Evolutionary conservation across 2,113 vertebrate genomes (phyloP).

Genomic region (Macquaria ambigua): DNA sequence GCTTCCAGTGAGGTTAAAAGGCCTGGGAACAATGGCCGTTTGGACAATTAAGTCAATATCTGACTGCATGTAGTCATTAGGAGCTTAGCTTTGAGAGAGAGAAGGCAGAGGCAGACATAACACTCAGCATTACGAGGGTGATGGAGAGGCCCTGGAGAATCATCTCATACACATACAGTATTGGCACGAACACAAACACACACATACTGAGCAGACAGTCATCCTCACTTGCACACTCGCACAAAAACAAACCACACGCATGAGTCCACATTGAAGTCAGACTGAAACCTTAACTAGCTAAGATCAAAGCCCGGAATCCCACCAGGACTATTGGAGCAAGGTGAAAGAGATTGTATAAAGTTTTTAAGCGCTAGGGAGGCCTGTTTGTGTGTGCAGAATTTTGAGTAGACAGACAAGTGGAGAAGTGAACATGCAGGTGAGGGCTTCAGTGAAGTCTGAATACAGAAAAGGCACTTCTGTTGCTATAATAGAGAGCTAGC

Average conservation of each 20-base stretch:
- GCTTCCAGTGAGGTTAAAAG: slow-evolving; percentile 61
- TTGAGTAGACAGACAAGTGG: slow-evolving; percentile 41
- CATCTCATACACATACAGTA: slow-evolving; percentile 33
- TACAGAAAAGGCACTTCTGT: slow-evolving; percentile 55
- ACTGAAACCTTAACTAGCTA: slow-evolving; percentile 71
- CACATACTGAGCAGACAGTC: not conserved
- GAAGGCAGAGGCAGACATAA: slow-evolving; percentile 49
- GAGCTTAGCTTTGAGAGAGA: slow-evolving; percentile 68
- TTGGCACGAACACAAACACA: slow-evolving; percentile 1
- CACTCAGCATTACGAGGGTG: slow-evolving; percentile 54
- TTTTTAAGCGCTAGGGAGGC: slow-evolving; percentile 52
- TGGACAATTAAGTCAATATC: slow-evolving; percentile 80
- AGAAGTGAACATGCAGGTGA: slow-evolving; percentile 34
- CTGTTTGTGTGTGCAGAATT: slow-evolving; percentile 59
- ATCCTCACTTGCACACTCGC: slow-evolving; percentile 16
- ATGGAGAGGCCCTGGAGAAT: slow-evolving; percentile 69
- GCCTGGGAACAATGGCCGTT: slow-evolving; percentile 63
- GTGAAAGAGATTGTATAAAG: slow-evolving; percentile 67
- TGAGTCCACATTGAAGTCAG: slow-evolving; percentile 43
- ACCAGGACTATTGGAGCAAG: slow-evolving; percentile 71
- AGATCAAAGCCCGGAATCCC: slow-evolving; percentile 79
- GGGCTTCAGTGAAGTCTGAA: slow-evolving; percentile 44
- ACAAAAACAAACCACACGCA: slow-evolving; percentile 41
- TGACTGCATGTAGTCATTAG: slow-evolving; percentile 74
- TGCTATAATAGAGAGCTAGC: slow-evolving; percentile 40